A percentile compares a stretch with the other conserved stretches of the same genome.
phyloP scores from a whole-genome alignment of 1,140 invertebrate genomes.

The Drosophila tsacasi region DNA sequence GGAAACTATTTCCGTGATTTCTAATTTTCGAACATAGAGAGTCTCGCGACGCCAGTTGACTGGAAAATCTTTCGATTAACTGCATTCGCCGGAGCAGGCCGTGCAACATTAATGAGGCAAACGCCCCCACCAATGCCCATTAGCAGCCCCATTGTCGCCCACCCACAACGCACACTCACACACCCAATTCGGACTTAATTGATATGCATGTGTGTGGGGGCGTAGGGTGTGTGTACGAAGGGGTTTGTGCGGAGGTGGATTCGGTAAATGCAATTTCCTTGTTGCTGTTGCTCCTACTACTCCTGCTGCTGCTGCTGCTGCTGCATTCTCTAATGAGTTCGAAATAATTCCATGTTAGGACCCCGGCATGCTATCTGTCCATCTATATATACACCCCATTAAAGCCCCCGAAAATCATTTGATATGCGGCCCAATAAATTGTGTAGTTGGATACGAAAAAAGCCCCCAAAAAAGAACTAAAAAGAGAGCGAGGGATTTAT shows the following conservation, averaged over 20 bases:
- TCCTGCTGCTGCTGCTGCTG: constrained; percentile 3
- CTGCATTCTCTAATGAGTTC: constrained; percentile 57
- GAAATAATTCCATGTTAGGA: constrained; percentile 61
- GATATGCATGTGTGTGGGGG: constrained; percentile 39
- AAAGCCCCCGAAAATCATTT: constrained; percentile 46
- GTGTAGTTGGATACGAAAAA: constrained; percentile 9
- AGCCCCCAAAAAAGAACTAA: not conserved
- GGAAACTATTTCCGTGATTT: constrained; percentile 67
- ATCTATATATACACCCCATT: constrained; percentile 32
- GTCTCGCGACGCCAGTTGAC: constrained; percentile 35
- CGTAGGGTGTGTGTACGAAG: constrained; percentile 24
- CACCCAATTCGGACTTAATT: constrained; percentile 40
- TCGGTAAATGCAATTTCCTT: constrained; percentile 49
- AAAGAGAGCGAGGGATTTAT: constrained; percentile 8
- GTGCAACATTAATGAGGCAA: constrained; percentile 56
- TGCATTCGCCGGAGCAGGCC: constrained; percentile 43
- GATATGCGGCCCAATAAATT: constrained; percentile 51
- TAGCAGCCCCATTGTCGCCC: constrained; percentile 43
- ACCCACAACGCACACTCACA: not conserved
- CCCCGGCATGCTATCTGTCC: constrained; percentile 27
- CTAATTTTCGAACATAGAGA: constrained; percentile 37
- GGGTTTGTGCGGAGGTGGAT: constrained; percentile 25
- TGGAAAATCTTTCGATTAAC: constrained; percentile 75
- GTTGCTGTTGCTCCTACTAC: constrained; percentile 12
- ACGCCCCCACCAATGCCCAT: constrained; percentile 36